Evolutionary conservation across 2,113 vertebrate genomes (phyloP).

Genomic region (Ahaetulla prasina): DNA sequence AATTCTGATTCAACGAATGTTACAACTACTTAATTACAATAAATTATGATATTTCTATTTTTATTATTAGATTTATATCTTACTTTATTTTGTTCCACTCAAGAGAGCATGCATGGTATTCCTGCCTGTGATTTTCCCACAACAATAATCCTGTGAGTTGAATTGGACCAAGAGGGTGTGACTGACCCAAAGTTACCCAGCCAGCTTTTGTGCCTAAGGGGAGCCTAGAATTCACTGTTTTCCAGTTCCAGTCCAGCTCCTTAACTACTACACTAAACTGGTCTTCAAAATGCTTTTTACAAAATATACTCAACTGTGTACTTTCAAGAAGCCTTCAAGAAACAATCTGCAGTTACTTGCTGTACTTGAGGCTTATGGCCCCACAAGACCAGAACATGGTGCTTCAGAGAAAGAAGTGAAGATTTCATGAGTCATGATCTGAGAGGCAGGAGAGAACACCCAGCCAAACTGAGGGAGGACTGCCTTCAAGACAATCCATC

Average conservation of each 20-base stretch:
- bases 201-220: neutral
- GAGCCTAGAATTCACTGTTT: neutral
- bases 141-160: neutral
- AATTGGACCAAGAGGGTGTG: neutral
- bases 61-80: neutral
- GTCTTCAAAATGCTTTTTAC: neutral
- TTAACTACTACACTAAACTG: neutral
- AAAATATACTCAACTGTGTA: neutral
- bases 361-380: neutral
- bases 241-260: neutral
- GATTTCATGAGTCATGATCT: neutral
- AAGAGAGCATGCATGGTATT: neutral
- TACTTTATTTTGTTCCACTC: neutral
- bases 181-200: neutral
- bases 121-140: neutral
- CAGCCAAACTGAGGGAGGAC: neutral
- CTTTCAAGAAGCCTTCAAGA: neutral
- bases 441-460: neutral
- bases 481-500: neutral
- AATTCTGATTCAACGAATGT: neutral
- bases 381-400: neutral
- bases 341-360: neutral
- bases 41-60: neutral
- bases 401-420: neutral
- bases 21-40: neutral